Percentiles rank a stretch among this genome's conserved stretches.
Conservation (phyloP, 1,140 invertebrate genomes). For the Platorchestia sp. region DNA sequence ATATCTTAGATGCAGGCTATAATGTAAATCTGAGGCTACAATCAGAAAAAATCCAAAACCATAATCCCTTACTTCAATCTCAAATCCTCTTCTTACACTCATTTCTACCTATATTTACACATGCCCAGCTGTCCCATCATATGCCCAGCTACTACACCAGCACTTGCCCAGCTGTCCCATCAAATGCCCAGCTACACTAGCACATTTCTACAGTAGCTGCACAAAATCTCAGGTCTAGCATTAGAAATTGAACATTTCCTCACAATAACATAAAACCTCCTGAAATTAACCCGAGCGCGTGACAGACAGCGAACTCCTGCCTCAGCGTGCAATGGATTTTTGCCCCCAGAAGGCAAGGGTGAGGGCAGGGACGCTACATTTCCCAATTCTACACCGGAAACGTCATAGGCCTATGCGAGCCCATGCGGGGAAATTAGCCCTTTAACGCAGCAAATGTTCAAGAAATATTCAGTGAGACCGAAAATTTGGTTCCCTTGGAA, state of each 20-base stretch:
- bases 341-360: neutral
- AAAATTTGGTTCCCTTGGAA: neutral
- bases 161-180: neutral
- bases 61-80: neutral
- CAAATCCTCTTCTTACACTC: neutral
- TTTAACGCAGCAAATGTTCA: neutral
- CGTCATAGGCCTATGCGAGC: neutral
- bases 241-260: neutral
- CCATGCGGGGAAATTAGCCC: neutral
- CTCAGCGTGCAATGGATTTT: neutral
- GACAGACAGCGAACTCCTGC: neutral
- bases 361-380: neutral
- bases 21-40: too few species aligned
- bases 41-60: too few species aligned
- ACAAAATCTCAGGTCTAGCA: too few species aligned
- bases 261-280: neutral
- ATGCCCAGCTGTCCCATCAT: neutral
- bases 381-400: neutral
- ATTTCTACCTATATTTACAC: neutral
- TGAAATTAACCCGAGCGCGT: neutral
- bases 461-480: neutral
- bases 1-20: too few species aligned
- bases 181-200: neutral
- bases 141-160: neutral
- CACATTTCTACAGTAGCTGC: too few species aligned